A percentile compares a stretch with the other conserved stretches of the same genome.
Evolutionary conservation across 2,888 invertebrate genomes (phyloP).

Genomic region (Chloromyia formosa): DNA sequence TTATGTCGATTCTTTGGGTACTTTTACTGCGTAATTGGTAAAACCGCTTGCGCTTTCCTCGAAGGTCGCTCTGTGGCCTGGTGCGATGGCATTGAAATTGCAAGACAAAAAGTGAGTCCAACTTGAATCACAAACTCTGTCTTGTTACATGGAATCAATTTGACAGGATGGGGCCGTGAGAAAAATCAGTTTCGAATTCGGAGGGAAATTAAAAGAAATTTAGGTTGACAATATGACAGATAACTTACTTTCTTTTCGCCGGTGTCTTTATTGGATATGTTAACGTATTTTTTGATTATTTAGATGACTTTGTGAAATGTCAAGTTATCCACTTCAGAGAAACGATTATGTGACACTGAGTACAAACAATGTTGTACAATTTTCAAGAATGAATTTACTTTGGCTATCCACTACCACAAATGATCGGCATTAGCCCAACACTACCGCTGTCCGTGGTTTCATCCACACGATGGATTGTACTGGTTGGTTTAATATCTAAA

Average conservation of each 20-base stretch:
- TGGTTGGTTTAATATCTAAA: too few relatives aligned
- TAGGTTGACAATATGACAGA: constrained; percentile 40
- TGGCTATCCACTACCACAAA: too few relatives aligned
- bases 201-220: constrained; percentile 42
- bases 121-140: background rate
- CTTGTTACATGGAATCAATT: constrained; percentile 9
- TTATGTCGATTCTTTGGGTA: constrained; percentile 38
- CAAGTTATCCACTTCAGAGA: too few relatives aligned
- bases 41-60: constrained; percentile 48
- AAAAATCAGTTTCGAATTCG: constrained; percentile 30
- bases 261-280: too few relatives aligned
- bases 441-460: too few relatives aligned
- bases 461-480: too few relatives aligned
- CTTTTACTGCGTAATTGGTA: constrained; percentile 49
- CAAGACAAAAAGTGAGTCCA: constrained; percentile 10
- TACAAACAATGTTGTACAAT: too few relatives aligned
- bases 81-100: constrained; percentile 41
- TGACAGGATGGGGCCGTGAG: constrained; percentile 45
- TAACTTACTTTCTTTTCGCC: constrained; percentile 11
- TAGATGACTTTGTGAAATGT: too few relatives aligned
- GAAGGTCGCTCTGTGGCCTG: constrained; percentile 46
- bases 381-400: too few relatives aligned
- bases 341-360: too few relatives aligned
- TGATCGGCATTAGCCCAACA: too few relatives aligned
- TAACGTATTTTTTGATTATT: too few relatives aligned